A percentile compares a stretch with the other conserved stretches of the same genome.
These are phyloP conservation scores for Heliconius sara DNA, from an alignment of 2,888 invertebrate genomes.

Conservation along the genomic window DNA sequence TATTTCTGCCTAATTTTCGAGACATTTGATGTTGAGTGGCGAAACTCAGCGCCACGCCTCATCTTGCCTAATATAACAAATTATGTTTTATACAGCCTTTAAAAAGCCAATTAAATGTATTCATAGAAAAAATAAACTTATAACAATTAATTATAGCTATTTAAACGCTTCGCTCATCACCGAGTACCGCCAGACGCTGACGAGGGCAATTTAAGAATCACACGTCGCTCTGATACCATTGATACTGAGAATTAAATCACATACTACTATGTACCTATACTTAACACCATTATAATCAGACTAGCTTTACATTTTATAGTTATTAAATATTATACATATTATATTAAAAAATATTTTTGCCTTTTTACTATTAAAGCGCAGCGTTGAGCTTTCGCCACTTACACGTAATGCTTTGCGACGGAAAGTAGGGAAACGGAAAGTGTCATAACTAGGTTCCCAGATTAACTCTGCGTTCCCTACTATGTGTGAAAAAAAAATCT, in stretches of 20 bases:
- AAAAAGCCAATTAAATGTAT: too few relatives aligned
- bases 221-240: constrained; percentile 49
- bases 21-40: too few relatives aligned
- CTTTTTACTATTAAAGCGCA: too few relatives aligned
- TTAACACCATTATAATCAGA: neutral
- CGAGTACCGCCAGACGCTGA: constrained; percentile 39
- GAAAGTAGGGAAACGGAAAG: neutral
- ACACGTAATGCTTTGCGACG: neutral
- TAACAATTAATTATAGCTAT: neutral
- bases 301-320: neutral
- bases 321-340: neutral
- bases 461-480: too few relatives aligned
- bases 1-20: too few relatives aligned
- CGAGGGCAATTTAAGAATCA: constrained; percentile 49
- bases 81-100: too few relatives aligned
- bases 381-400: neutral
- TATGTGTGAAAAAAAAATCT: too few relatives aligned
- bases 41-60: too few relatives aligned
- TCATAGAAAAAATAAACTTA: neutral
- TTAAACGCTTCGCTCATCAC: constrained; percentile 44
- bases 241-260: constrained; percentile 46
- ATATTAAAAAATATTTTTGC: neutral
- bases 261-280: neutral
- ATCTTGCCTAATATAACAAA: too few relatives aligned
- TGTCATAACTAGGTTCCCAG: neutral